Conservation (phyloP, 2,888 invertebrate species). For the Ophioninae sp. region DNA sequence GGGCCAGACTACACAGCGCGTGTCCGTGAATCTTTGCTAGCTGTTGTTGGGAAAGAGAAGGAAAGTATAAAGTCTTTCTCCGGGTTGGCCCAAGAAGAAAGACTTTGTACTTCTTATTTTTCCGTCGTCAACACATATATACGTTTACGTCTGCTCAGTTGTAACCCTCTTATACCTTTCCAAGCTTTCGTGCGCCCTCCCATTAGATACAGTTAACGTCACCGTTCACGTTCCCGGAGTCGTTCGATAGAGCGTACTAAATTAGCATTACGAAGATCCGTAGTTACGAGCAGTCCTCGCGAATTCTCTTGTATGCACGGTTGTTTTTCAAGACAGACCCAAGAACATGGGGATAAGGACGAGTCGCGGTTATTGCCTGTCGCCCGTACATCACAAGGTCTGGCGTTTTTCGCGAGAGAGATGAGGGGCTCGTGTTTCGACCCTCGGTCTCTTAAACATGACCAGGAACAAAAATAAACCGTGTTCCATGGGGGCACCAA, state of each 20-base stretch:
- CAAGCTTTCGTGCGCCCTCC: conserved; percentile 62
- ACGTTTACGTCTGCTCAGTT: conserved; percentile 3
- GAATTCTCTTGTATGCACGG: conserved; percentile 45
- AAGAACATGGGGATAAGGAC: conserved; percentile 39
- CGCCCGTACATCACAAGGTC: conserved; percentile 67
- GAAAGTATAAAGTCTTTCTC: conserved; percentile 14
- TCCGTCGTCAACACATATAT: conserved; percentile 7
- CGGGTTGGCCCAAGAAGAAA: conserved; percentile 35
- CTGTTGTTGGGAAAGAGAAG: conserved; percentile 39
- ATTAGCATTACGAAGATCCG: conserved; percentile 78
- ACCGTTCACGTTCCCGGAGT: conserved; percentile 53
- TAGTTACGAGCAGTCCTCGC: conserved; percentile 71
- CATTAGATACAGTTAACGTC: conserved; percentile 76
- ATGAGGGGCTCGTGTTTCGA: conserved; percentile 49
- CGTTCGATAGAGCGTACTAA: conserved; percentile 73
- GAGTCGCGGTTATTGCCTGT: conserved; percentile 68
- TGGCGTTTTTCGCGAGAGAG: conserved; percentile 57
- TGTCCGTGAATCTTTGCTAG: conserved; percentile 64
- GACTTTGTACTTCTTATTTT: conserved; percentile 43
- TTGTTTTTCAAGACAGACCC: conserved; percentile 57
- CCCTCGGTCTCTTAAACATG: conserved; percentile 11
- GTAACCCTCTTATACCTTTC: conserved; percentile 65
- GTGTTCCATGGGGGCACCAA: conserved; percentile 5
- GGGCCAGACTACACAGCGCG: conserved; percentile 53
- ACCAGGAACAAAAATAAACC: conserved; percentile 30